Evolutionary conservation across 2,113 vertebrate genomes (phyloP).

Genomic region (Balaenoptera acutorostrata): DNA sequence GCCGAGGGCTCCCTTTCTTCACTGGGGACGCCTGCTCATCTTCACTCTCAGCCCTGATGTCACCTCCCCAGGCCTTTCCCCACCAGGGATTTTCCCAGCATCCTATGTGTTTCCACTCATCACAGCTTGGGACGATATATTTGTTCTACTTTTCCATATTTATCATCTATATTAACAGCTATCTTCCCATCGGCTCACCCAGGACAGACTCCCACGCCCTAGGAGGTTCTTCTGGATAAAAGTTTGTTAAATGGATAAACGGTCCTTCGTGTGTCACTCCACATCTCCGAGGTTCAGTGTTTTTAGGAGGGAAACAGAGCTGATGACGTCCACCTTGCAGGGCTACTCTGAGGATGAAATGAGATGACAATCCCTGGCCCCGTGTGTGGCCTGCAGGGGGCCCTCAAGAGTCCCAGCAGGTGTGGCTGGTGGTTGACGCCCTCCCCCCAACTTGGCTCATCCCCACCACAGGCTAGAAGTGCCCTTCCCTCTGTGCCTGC

Average conservation of each 20-base stretch:
- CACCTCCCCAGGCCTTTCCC: neutral
- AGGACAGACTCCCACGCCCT: no score
- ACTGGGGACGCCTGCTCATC: neutral
- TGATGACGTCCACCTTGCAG: neutral
- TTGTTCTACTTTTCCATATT: neutral
- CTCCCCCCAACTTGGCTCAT: accelerated
- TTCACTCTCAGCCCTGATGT: neutral
- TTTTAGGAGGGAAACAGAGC: neutral
- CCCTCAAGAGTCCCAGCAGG: neutral
- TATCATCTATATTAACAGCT: neutral
- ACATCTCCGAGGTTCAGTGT: neutral
- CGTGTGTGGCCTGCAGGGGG: no score
- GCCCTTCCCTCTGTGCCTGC: neutral
- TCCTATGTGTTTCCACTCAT: neutral
- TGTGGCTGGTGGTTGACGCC: no score
- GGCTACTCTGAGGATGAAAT: neutral
- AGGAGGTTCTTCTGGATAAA: neutral
- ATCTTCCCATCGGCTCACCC: neutral
- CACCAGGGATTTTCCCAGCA: neutral
- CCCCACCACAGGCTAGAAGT: no score
- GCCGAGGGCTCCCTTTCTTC: neutral
- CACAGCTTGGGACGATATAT: neutral
- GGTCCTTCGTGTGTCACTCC: neutral
- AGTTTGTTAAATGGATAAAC: neutral
- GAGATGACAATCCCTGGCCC: neutral